These are phyloP conservation scores for Araneus ventricosus DNA, from an alignment of 1,140 invertebrate genomes.

Conservation along the genomic window DNA sequence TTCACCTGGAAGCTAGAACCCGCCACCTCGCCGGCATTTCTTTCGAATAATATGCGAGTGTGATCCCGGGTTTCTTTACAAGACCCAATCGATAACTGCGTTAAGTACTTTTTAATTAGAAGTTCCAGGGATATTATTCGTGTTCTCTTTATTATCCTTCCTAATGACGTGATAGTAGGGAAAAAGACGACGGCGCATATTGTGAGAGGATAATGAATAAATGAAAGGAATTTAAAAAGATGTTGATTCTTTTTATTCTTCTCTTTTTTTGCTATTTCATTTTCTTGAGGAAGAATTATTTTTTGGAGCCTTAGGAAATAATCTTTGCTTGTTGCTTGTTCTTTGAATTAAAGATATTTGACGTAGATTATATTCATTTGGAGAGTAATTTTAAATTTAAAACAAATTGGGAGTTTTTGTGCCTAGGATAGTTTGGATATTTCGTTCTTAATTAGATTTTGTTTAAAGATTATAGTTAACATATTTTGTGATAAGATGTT, in stretches of 20 bases:
- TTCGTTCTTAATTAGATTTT: background rate
- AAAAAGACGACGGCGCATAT: background rate
- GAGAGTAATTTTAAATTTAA: background rate
- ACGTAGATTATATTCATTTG: background rate
- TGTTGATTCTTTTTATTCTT: background rate
- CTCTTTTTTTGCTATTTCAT: background rate
- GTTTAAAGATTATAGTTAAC: too few relatives aligned
- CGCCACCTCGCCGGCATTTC: background rate
- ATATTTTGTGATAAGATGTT: too few relatives aligned
- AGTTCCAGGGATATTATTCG: constrained; percentile 4
- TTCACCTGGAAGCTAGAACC: background rate
- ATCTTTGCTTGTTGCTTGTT: background rate
- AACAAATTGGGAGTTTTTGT: background rate
- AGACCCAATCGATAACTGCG: background rate
- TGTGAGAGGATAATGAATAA: constrained; percentile 28
- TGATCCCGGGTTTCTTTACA: background rate
- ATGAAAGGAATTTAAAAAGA: constrained; percentile 38
- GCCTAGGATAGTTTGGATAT: background rate
- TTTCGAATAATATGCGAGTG: background rate
- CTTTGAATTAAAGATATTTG: background rate
- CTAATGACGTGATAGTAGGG: constrained; percentile 8
- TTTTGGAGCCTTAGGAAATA: background rate
- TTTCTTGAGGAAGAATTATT: background rate
- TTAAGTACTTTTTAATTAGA: constrained; percentile 66
- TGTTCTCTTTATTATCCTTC: constrained; percentile 32